phyloP scores from a whole-genome alignment of 1,140 invertebrate genomes.

The Homalodisca vitripennis region DNA sequence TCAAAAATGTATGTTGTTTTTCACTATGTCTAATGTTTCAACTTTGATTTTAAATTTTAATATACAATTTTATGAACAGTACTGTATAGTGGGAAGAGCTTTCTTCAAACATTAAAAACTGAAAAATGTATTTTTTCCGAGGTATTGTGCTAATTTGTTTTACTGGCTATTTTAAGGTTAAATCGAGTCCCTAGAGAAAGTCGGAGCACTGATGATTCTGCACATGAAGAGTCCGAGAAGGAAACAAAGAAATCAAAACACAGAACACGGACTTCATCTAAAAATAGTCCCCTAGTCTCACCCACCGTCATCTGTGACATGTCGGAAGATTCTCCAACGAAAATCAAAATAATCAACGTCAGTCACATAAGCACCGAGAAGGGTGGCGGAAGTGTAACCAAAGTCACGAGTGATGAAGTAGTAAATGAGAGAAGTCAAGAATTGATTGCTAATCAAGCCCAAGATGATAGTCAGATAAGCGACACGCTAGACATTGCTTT shows the following conservation, averaged over 20 bases:
- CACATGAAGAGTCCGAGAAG: conserved; percentile 32
- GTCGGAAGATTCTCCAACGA: conserved; percentile 19
- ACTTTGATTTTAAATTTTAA: background rate
- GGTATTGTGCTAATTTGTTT: conserved; percentile 19
- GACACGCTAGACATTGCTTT: background rate
- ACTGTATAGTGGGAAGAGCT: background rate
- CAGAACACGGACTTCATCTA: conserved; percentile 28
- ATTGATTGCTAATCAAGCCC: background rate
- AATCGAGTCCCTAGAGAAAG: conserved; percentile 9
- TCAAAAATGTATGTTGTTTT: background rate
- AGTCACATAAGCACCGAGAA: conserved; percentile 35
- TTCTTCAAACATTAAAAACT: no score
- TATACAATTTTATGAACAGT: background rate
- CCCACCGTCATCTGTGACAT: conserved; percentile 31
- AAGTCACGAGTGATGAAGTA: background rate
- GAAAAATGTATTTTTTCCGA: conserved; percentile 28
- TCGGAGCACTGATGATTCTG: conserved; percentile 37
- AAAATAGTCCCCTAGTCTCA: conserved; percentile 29
- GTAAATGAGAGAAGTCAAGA: conserved; percentile 14
- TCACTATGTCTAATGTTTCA: background rate
- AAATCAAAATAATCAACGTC: conserved; percentile 36
- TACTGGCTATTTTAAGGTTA: conserved; percentile 1
- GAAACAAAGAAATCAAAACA: conserved; percentile 26
- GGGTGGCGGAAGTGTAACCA: background rate
- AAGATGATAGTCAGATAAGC: conserved; percentile 18